Evolutionary conservation across 2,888 invertebrate genomes (phyloP).

Genomic region (Nomada ferruginata): DNA sequence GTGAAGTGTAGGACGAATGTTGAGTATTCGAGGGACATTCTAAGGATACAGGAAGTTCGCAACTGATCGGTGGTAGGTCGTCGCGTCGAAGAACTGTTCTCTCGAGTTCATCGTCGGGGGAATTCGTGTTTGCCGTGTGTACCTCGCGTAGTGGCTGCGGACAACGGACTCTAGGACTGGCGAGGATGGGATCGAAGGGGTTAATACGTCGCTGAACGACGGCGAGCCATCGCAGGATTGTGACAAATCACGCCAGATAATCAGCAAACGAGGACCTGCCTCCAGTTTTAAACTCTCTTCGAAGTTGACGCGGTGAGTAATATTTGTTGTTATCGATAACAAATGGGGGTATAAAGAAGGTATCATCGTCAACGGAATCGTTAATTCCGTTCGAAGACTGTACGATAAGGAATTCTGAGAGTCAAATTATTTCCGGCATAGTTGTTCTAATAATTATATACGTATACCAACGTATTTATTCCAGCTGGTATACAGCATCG

Average conservation of each 20-base stretch:
- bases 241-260: conserved; percentile 32
- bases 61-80: background rate
- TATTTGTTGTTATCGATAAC: background rate
- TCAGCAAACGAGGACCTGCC: background rate
- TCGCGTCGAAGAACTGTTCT: background rate
- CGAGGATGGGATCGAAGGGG: conserved; percentile 20
- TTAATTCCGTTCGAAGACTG: too few species aligned
- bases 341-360: too few species aligned
- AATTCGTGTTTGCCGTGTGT: conserved; percentile 21
- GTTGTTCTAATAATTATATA: too few species aligned
- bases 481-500: too few species aligned
- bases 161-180: conserved; percentile 22
- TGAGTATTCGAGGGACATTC: background rate
- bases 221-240: conserved; percentile 10
- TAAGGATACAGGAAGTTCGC: conserved; percentile 2
- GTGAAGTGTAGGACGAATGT: conserved; percentile 6
- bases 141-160: conserved; percentile 12
- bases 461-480: too few species aligned
- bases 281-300: conserved; percentile 9
- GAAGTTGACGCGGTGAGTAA: conserved; percentile 42
- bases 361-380: too few species aligned
- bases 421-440: too few species aligned
- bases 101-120: background rate
- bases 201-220: conserved; percentile 40
- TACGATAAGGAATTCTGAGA: too few species aligned